A percentile compares a stretch with the other conserved stretches of the same genome.
These are phyloP conservation scores for Drosophila arizonae DNA, from an alignment of 1,140 invertebrate genomes.

Conservation along the genomic window DNA sequence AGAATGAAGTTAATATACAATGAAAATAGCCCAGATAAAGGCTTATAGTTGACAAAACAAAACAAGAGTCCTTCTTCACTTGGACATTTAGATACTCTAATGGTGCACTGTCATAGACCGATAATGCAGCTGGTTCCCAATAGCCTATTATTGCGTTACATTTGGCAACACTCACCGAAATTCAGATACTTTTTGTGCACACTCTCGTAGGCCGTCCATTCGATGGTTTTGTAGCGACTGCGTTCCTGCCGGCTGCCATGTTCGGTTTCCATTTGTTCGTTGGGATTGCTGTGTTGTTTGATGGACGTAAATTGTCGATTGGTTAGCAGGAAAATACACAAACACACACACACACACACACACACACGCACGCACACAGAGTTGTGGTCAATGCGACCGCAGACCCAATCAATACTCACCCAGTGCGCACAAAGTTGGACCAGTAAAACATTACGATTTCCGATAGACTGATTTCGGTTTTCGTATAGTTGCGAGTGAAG, in stretches of 20 bases:
- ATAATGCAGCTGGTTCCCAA: too few relatives aligned
- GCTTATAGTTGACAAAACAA: too few relatives aligned
- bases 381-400: slow-evolving; percentile 12
- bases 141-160: not conserved
- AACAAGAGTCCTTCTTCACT: too few relatives aligned
- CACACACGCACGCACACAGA: not conserved
- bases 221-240: slow-evolving; percentile 91
- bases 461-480: slow-evolving; percentile 93
- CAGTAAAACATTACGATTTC: slow-evolving; percentile 97
- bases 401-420: slow-evolving; percentile 86
- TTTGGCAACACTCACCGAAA: slow-evolving; percentile 86
- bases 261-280: slow-evolving; percentile 89
- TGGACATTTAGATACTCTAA: too few relatives aligned
- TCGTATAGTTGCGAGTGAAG: slow-evolving; percentile 94
- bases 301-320: not conserved
- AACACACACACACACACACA: not conserved
- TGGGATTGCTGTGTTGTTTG: slow-evolving; percentile 89
- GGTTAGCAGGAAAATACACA: not conserved
- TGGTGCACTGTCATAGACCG: too few relatives aligned
- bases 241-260: slow-evolving; percentile 88
- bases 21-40: too few relatives aligned
- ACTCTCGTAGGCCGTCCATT: slow-evolving; percentile 95
- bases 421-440: slow-evolving; percentile 98
- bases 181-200: slow-evolving; percentile 96
- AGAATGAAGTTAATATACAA: too few relatives aligned